These are phyloP conservation scores for Bryconaethiops microstoma DNA, from an alignment of 2,797 vertebrate genomes.

Conservation along the genomic window DNA sequence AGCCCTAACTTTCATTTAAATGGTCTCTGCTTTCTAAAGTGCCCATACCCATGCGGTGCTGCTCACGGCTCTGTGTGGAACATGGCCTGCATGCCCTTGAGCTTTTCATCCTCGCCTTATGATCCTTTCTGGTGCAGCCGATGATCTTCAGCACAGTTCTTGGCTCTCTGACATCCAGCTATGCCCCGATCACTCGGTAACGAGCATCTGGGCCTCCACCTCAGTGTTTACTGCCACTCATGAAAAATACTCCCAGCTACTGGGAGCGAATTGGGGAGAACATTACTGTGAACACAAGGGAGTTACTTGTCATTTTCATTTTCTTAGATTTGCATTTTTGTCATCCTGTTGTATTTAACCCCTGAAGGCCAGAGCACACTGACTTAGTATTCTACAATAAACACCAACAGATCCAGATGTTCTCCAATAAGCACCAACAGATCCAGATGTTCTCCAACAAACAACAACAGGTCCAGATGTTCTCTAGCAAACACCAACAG, in stretches of 20 bases:
- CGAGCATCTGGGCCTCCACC: slow-evolving; percentile 6
- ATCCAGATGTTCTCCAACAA: neutral
- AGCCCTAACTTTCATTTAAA: neutral
- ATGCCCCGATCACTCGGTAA: neutral
- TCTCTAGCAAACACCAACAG: neutral
- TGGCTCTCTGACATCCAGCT: neutral
- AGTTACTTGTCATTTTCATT: neutral
- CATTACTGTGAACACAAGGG: neutral
- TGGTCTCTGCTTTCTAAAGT: neutral
- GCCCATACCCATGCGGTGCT: neutral
- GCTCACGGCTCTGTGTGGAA: neutral
- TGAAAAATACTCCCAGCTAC: neutral
- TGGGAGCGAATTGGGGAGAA: neutral
- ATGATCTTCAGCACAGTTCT: neutral
- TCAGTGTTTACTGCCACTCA: neutral
- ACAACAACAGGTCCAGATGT: neutral
- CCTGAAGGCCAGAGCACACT: neutral
- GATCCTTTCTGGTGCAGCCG: slow-evolving; percentile 1
- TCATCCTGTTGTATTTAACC: neutral
- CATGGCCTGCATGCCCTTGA: neutral
- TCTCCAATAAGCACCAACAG: neutral
- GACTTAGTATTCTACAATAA: neutral
- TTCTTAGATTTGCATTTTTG: neutral
- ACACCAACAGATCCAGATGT: neutral
- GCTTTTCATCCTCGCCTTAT: slow-evolving; percentile 9